phyloP scores from a whole-genome alignment of 2,888 invertebrate genomes.

The Philopedon plagiatum region DNA sequence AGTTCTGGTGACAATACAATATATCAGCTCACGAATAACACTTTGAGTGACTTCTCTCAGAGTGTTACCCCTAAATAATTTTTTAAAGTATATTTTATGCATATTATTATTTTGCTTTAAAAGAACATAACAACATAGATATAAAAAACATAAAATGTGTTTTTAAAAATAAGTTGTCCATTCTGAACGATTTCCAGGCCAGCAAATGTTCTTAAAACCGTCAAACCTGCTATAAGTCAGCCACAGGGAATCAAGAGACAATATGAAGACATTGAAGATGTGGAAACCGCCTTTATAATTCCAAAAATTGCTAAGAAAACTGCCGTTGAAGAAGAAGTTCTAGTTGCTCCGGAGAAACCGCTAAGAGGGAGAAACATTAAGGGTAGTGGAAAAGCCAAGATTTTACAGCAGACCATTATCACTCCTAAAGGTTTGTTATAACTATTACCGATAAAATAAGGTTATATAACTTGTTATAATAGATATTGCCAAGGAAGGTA shows the following conservation, averaged over 20 bases:
- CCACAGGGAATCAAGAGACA: constrained; percentile 54
- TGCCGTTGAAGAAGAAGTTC: constrained; percentile 40
- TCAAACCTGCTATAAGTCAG: background rate
- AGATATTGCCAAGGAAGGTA: too few species aligned
- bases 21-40: too few species aligned
- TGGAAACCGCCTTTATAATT: constrained; percentile 65
- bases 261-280: constrained; percentile 65
- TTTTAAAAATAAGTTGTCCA: too few species aligned
- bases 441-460: too few species aligned
- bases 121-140: too few species aligned
- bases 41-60: too few species aligned
- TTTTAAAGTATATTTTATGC: too few species aligned
- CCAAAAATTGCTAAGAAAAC: constrained; percentile 51
- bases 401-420: constrained; percentile 68
- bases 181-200: constrained; percentile 33
- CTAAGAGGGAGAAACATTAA: constrained; percentile 25
- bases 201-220: constrained; percentile 18
- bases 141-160: too few species aligned
- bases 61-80: too few species aligned
- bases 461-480: too few species aligned
- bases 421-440: constrained; percentile 60
- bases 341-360: constrained; percentile 31
- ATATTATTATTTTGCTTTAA: too few species aligned
- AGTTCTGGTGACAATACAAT: too few species aligned
- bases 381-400: constrained; percentile 63